These are phyloP conservation scores for Petrolisthes cinctipes DNA, from an alignment of 2,888 invertebrate genomes.

Conservation along the genomic window DNA sequence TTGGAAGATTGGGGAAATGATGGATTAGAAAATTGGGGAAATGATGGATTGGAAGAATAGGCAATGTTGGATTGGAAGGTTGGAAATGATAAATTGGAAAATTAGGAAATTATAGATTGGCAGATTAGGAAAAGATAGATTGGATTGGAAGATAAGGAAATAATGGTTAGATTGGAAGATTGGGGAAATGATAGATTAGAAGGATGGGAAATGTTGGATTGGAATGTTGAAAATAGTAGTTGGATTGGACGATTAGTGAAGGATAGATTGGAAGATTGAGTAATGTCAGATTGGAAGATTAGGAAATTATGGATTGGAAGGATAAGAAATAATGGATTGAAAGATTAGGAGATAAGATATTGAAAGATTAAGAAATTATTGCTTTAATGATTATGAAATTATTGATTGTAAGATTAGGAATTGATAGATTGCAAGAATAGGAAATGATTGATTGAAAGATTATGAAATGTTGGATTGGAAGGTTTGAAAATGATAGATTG, in stretches of 20 bases:
- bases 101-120: not conserved
- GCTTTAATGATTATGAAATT: too few relatives aligned
- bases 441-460: constrained; percentile 14
- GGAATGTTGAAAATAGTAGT: not conserved
- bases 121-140: not conserved
- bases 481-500: too few relatives aligned
- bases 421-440: not conserved
- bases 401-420: not conserved
- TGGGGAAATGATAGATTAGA: not conserved
- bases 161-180: not conserved
- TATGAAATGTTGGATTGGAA: not conserved
- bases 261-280: not conserved
- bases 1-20: too few relatives aligned
- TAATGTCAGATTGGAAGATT: too few relatives aligned
- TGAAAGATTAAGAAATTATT: too few relatives aligned
- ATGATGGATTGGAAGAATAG: not conserved
- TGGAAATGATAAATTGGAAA: not conserved
- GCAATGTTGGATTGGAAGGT: constrained; percentile 14
- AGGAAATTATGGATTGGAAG: too few relatives aligned
- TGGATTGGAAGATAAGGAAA: not conserved
- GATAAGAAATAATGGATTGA: too few relatives aligned
- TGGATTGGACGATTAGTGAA: not conserved
- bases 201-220: not conserved
- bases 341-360: too few relatives aligned
- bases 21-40: not conserved